phyloP scores from a whole-genome alignment of 2,888 invertebrate species.

The Lysandra bellargus region DNA sequence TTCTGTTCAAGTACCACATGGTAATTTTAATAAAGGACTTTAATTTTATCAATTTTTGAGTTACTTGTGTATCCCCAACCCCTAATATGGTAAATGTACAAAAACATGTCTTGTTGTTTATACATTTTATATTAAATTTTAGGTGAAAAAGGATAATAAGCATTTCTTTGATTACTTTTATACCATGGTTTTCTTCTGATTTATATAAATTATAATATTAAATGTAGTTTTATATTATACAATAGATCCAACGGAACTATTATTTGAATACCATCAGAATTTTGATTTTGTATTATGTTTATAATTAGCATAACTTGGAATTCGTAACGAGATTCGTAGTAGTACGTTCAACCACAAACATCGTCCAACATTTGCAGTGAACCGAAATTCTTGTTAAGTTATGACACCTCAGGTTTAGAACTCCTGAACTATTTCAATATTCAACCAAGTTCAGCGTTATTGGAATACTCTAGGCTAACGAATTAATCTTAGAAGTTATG shows the following conservation, averaged over 20 bases:
- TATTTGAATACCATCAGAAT: not conserved
- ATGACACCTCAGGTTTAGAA: not conserved
- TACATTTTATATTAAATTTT: no score
- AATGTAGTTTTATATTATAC: no score
- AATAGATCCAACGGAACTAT: not conserved
- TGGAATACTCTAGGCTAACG: not conserved
- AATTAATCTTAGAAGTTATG: not conserved
- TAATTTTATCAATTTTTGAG: no score
- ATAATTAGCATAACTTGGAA: not conserved
- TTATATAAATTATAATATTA: not conserved
- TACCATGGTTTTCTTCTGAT: not conserved
- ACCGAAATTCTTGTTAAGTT: slow-evolving; percentile 5
- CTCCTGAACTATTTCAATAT: slow-evolving; percentile 7
- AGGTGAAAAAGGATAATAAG: no score
- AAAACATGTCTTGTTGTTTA: no score
- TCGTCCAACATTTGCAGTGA: not conserved
- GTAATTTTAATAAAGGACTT: not conserved
- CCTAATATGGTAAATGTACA: no score
- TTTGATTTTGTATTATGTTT: not conserved
- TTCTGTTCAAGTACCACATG: not conserved
- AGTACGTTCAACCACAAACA: not conserved
- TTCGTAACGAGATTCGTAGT: not conserved
- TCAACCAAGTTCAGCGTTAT: not conserved
- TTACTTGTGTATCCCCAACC: no score
- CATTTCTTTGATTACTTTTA: no score